Conservation (phyloP, 2,113 vertebrate genomes). For the Pomatostomus ruficeps region DNA sequence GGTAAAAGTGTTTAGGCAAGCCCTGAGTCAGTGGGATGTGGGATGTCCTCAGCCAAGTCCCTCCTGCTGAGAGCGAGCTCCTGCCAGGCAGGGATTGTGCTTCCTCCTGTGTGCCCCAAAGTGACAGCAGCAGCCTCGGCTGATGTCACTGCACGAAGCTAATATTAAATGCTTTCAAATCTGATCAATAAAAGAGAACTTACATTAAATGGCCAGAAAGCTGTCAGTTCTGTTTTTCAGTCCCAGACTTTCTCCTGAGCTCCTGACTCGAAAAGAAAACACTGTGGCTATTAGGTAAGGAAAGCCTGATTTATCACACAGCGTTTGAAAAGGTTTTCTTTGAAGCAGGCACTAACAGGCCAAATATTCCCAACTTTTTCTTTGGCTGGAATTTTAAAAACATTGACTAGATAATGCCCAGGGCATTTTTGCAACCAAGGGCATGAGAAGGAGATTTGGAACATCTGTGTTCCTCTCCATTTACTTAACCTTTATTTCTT, state of each 20-base stretch:
- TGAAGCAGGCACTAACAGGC: conserved; percentile 66
- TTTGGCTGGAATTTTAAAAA: conserved; percentile 11
- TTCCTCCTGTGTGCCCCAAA: conserved; percentile 7
- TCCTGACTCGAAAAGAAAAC: conserved; percentile 64
- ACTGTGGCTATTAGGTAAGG: conserved; percentile 65
- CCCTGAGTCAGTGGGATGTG: conserved; percentile 10
- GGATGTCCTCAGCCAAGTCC: neutral
- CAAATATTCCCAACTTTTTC: conserved; percentile 24
- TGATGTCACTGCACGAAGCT: neutral
- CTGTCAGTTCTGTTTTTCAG: conserved; percentile 24
- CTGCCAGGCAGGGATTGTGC: conserved; percentile 13
- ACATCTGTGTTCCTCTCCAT: neutral
- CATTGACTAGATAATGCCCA: neutral
- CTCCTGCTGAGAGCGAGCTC: conserved; percentile 18
- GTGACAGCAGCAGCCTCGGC: conserved; percentile 45
- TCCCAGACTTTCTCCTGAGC: conserved; percentile 46
- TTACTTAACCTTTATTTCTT: neutral
- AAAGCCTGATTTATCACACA: conserved; percentile 75
- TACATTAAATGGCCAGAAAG: conserved; percentile 52
- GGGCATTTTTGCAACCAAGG: neutral
- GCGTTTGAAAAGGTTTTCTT: conserved; percentile 71
- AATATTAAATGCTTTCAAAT: conserved; percentile 43
- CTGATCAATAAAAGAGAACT: conserved; percentile 66
- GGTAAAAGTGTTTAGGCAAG: neutral
- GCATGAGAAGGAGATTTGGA: neutral